These are phyloP conservation scores for Parthenolecanium corni DNA, from an alignment of 2,888 invertebrate genomes.

Conservation along the genomic window DNA sequence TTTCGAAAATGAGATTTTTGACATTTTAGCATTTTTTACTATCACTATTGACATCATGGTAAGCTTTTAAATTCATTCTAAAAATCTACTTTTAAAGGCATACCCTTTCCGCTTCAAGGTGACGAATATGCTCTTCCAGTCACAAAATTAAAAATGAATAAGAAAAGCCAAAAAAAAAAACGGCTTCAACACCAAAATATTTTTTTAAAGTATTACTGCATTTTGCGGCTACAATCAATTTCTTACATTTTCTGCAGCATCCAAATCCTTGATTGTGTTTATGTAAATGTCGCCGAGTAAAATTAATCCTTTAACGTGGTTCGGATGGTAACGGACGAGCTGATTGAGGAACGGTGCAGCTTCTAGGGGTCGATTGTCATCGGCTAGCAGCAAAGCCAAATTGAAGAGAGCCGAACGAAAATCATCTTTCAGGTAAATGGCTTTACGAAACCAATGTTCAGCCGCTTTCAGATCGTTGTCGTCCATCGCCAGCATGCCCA, in stretches of 20 bases:
- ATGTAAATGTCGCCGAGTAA: slow-evolving; percentile 91
- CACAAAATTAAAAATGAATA: no score
- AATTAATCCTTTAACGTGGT: slow-evolving; percentile 88
- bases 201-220: no score
- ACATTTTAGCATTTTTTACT: not conserved
- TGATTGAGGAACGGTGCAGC: slow-evolving; percentile 87
- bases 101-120: no score
- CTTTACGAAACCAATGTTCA: slow-evolving; percentile 74
- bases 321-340: slow-evolving; percentile 78
- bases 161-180: no score
- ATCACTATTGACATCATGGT: not conserved
- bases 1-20: no score
- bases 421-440: slow-evolving; percentile 74
- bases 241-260: slow-evolving; percentile 85
- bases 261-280: slow-evolving; percentile 84
- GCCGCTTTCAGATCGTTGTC: slow-evolving; percentile 78
- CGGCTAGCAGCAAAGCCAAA: slow-evolving; percentile 76
- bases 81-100: no score
- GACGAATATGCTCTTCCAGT: no score
- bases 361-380: slow-evolving; percentile 75
- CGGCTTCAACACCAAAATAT: no score
- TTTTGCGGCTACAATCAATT: no score
- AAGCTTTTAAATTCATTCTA: no score
- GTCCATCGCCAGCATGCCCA: slow-evolving; percentile 95
- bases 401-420: slow-evolving; percentile 92